These are phyloP conservation scores for Bagarius yarrelli DNA, from an alignment of 2,113 vertebrate species.

Conservation along the genomic window DNA sequence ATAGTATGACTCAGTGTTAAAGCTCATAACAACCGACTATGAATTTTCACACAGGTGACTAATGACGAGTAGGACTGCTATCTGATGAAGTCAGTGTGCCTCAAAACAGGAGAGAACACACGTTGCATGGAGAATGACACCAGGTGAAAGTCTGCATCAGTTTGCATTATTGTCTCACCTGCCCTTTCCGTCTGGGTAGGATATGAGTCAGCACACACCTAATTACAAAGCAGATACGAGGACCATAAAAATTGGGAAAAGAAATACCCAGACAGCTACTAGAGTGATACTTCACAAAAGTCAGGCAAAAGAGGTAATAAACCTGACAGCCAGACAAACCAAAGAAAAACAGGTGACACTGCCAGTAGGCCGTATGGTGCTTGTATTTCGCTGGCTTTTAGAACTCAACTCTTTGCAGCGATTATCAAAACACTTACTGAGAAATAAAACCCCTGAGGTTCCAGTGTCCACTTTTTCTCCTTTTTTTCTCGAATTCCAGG, in stretches of 20 bases:
- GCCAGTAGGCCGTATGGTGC: not conserved
- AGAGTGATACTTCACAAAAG: not conserved
- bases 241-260: conserved; percentile 1
- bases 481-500: no score
- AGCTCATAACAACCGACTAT: not conserved
- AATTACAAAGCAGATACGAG: conserved; percentile 35
- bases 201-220: conserved; percentile 38
- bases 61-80: not conserved
- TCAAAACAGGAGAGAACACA: not conserved
- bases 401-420: not conserved
- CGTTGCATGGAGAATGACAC: not conserved
- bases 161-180: conserved; percentile 28
- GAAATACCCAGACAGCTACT: not conserved
- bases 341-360: not conserved
- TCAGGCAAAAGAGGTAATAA: not conserved
- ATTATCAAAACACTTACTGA: not conserved
- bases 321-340: not conserved
- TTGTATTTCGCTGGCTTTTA: not conserved
- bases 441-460: no score
- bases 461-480: no score
- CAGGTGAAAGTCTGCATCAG: conserved; percentile 16
- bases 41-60: not conserved
- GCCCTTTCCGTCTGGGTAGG: not conserved
- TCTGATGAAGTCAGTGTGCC: conserved; percentile 12
- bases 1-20: not conserved